Percentiles rank a stretch among this genome's conserved stretches.
These are phyloP conservation scores for Oxycera nigricornis DNA, from an alignment of 2,888 invertebrate species.

Conservation along the genomic window DNA sequence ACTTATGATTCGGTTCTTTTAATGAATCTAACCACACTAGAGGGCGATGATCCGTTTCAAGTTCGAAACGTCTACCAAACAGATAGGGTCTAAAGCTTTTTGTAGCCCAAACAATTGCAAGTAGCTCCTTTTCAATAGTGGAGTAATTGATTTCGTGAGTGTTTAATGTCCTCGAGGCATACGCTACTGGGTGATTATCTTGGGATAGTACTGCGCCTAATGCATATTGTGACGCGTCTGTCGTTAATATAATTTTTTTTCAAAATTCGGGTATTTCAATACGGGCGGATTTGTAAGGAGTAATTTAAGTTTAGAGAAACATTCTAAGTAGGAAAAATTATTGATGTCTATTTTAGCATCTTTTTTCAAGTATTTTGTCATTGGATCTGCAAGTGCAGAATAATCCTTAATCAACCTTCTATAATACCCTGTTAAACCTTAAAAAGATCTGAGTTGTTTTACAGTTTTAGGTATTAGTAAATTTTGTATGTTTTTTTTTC, in stretches of 20 bases:
- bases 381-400: background rate
- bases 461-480: background rate
- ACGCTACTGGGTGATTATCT: background rate
- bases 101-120: background rate
- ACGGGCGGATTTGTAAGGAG: no score
- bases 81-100: no score
- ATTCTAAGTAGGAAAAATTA: background rate
- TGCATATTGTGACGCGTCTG: no score
- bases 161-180: background rate
- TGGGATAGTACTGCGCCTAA: no score
- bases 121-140: background rate
- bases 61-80: background rate
- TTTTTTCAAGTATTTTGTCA: background rate
- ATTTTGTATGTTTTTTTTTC: background rate
- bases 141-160: background rate
- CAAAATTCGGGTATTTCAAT: no score
- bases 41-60: background rate
- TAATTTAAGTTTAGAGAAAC: background rate
- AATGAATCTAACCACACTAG: no score
- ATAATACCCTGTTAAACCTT: background rate
- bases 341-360: background rate
- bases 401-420: background rate
- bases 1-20: background rate
- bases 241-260: no score
- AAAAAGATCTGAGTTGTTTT: background rate